These are phyloP conservation scores for Grapholita molesta DNA, from an alignment of 1,140 invertebrate species.

Conservation along the genomic window DNA sequence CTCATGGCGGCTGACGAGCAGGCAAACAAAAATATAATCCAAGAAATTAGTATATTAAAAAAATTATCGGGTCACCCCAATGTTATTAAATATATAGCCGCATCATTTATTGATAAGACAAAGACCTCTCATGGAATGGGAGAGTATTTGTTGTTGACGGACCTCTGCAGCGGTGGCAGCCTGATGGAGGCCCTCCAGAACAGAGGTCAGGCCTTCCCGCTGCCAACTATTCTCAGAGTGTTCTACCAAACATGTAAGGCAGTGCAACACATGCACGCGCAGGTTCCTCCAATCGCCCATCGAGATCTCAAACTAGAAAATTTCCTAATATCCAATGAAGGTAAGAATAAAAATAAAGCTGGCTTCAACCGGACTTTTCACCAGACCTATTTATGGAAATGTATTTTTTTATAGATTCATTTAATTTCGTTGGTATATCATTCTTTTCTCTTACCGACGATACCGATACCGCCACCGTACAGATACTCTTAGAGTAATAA, in stretches of 20 bases:
- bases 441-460: too few relatives aligned
- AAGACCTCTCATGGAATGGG: slow-evolving; percentile 83
- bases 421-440: too few relatives aligned
- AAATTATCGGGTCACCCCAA: slow-evolving; percentile 88
- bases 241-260: slow-evolving; percentile 95
- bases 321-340: slow-evolving; percentile 80
- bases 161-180: slow-evolving; percentile 86
- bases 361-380: too few relatives aligned
- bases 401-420: too few relatives aligned
- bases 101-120: slow-evolving; percentile 85
- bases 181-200: slow-evolving; percentile 89
- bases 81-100: slow-evolving; percentile 88
- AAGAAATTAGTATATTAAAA: slow-evolving; percentile 89
- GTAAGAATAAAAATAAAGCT: slow-evolving; percentile 38
- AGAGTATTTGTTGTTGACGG: slow-evolving; percentile 86
- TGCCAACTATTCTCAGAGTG: slow-evolving; percentile 90
- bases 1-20: slow-evolving; percentile 88
- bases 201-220: slow-evolving; percentile 78
- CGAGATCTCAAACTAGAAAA: slow-evolving; percentile 93
- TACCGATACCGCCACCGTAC: too few relatives aligned
- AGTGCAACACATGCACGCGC: slow-evolving; percentile 95
- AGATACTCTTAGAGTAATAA: too few relatives aligned
- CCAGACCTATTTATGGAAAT: too few relatives aligned
- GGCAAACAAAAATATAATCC: slow-evolving; percentile 86
- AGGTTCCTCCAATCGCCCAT: slow-evolving; percentile 93